Base-by-base conservation (phyloP, 2,888 invertebrate genomes). In the Drosophila meridiana region DNA sequence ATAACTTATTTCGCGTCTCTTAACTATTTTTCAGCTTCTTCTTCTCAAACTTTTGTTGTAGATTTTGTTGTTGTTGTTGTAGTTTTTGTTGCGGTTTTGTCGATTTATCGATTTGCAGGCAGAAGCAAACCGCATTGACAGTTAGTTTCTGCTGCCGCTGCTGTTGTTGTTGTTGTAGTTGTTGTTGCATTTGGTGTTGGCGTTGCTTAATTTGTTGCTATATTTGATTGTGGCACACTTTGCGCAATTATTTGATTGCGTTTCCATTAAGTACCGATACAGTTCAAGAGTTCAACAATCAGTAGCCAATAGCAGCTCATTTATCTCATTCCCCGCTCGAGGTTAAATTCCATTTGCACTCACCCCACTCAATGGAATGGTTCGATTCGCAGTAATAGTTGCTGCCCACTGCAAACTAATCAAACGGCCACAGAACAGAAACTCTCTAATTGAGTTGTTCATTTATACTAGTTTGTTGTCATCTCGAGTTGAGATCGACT, bases 141-240 rank as follows among this genome's bases (percentile, higher is more conserved):
- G 78, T 78, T 78, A 78, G 58, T 67, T 72, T 68, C 62, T 55
- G 26, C 34, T 13, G 26, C 14, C 13, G 28, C 4, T 34, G 56
- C 50, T 68, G 57, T 62, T 71, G 64, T 47, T 61, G 67, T 64
- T 72, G 66, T 48, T 59, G 65, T 45, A 28, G 64, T 47, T 61
- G 67, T 64, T 72, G 66, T 48, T 59, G 65, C 48, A 28, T 68
- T 66, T 75, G 83, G 72, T 87, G 85, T 76, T 79, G 87, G 82
- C 78, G 78, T 90, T 81, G 67, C 66, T 85, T 88, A 87, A 89
- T 87, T 87, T 87, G 87, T 87, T 87, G 81, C 80, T 88, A 87
- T 83, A 85, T 87, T 83, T 87, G 89, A 83, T 90, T 88, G 82
- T 91, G 91, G 90, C 90, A 91, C 90, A 90, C 90, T 91, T 91